Evolutionary conservation across 2,888 invertebrate genomes (phyloP).

Genomic region (Drosophila suboccidentalis): DNA sequence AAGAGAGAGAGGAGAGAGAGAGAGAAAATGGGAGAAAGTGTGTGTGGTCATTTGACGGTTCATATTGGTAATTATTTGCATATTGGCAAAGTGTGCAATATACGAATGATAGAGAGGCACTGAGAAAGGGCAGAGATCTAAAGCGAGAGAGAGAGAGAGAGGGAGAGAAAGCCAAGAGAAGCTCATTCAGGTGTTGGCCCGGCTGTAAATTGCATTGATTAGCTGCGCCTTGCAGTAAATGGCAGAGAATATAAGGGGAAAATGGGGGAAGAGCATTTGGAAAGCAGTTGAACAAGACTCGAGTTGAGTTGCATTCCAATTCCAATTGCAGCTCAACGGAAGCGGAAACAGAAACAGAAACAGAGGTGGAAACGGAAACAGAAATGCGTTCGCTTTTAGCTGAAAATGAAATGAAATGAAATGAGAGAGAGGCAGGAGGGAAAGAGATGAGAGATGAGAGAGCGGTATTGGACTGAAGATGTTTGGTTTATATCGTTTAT

Average conservation of each 20-base stretch:
- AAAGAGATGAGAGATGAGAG: background rate
- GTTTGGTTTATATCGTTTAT: slow-evolving; percentile 53
- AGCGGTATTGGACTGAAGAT: slow-evolving; percentile 25
- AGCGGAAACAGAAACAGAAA: slow-evolving; percentile 13
- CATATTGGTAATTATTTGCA: slow-evolving; percentile 77
- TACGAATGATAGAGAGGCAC: background rate
- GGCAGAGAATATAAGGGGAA: background rate
- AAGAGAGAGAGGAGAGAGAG: background rate
- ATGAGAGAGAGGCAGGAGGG: slow-evolving; percentile 16
- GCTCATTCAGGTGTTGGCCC: slow-evolving; percentile 32
- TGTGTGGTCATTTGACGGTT: slow-evolving; percentile 65
- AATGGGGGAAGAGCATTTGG: background rate
- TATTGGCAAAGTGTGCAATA: slow-evolving; percentile 41
- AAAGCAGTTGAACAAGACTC: background rate
- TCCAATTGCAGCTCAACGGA: slow-evolving; percentile 34
- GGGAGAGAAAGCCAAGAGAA: background rate
- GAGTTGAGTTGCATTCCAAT: slow-evolving; percentile 43
- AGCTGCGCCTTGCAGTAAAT: slow-evolving; percentile 22
- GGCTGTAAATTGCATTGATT: slow-evolving; percentile 61
- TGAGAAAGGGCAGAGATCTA: background rate
- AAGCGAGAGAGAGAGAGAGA: background rate
- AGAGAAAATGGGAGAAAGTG: slow-evolving; percentile 24
- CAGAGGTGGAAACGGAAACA: slow-evolving; percentile 11
- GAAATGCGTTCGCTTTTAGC: slow-evolving; percentile 55
- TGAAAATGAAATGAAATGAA: slow-evolving; percentile 64